Conservation (phyloP, 2,888 invertebrate species). For the Eilema depressum region DNA sequence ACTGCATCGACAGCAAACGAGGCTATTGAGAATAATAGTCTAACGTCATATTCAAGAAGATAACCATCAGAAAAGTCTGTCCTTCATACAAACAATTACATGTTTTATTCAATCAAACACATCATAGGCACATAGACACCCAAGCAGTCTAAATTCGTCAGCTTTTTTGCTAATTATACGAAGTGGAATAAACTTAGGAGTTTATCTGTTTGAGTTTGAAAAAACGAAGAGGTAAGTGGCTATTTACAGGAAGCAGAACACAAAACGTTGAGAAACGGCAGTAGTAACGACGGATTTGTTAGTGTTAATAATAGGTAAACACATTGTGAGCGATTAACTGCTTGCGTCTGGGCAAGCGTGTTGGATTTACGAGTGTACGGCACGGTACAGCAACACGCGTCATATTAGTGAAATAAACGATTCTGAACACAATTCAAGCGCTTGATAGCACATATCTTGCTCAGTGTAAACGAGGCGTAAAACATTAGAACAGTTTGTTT, state of each 20-base stretch:
- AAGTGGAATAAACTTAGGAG: conserved; percentile 15
- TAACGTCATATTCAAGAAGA: background rate
- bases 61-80: background rate
- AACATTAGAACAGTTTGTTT: background rate
- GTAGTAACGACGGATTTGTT: conserved; percentile 58
- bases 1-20: too few relatives aligned
- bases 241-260: conserved; percentile 22
- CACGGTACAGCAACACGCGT: conserved; percentile 35
- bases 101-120: background rate
- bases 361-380: conserved; percentile 53
- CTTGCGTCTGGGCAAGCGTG: conserved; percentile 53
- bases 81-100: background rate
- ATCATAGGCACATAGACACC: background rate
- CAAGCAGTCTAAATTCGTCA: background rate
- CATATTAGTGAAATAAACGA: conserved; percentile 47
- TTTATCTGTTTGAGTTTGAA: conserved; percentile 21
- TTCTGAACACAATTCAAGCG: conserved; percentile 36
- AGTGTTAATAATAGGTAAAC: conserved; percentile 63
- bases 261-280: conserved; percentile 42
- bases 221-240: conserved; percentile 24
- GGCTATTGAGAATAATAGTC: too few relatives aligned
- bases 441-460: background rate
- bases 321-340: conserved; percentile 60
- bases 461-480: background rate
- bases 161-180: background rate